Evolutionary conservation across 2,888 invertebrate species (phyloP), one percentile per base, ranked within the genome.

Genomic region (Drymonia ruficornis): DNA sequence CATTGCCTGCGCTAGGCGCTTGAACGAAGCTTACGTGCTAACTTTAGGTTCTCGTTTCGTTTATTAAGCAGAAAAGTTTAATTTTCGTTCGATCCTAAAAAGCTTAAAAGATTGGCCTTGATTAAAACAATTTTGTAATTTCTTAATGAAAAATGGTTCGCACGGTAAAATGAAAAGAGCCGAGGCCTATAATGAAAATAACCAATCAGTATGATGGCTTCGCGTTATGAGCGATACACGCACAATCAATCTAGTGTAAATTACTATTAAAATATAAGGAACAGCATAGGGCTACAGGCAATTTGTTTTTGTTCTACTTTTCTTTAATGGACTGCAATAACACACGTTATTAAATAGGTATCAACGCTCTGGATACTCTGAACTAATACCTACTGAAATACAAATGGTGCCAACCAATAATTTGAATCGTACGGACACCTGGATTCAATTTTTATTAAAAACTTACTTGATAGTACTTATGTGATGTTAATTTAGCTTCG

Each of bases 161-260:
- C 38, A n/a, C 38, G 11, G 38, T 16, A 40, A 40, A 40, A 36
- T 36, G 13, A 36, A 36, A 40, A 40, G 11, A 38, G 2, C 16
- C 8, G 16, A 13, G 7, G 13, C 19, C 38, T 36, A 13, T 53
- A 28, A 49, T 62, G 34, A 53, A 62, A 55, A 43, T 57, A 2
- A 50, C 36, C 50, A 55, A 66, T 57, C 36, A 66, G n/a, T 18
- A 48, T 36, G 42, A 63, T 57, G 31, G 42, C 53, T 49, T 12
- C 16, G 45, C 19, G 11, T 13, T 34, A 46, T 38, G 11, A 40
- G 29, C 40, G 44, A 49, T 40, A 3, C 43, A 16, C 8, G 6
- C 9, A 16, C 40, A 40, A 40, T 40, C 40, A 40, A 40, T 36
- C 13, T 2, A 13, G 13, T 36, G 36, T 36, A 36, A 36, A 36